Percentiles rank a stretch among this genome's conserved stretches.
Conservation (phyloP, 2,797 vertebrate genomes). For the Oreochromis mossambicus region DNA sequence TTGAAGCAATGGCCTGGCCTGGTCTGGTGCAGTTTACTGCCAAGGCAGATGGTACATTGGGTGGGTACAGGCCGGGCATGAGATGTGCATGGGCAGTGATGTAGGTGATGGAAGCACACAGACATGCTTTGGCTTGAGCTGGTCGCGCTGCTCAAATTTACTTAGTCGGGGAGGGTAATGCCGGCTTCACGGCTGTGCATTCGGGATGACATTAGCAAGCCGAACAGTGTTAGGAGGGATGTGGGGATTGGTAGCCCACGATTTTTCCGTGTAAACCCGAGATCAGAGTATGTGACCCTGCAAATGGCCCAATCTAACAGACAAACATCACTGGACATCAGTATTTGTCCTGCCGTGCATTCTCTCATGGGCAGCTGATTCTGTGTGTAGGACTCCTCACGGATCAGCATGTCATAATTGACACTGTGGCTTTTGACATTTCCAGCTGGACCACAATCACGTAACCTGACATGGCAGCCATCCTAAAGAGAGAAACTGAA, state of each 20-base stretch:
- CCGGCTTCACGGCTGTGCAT: conserved; percentile 20
- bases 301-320: background rate
- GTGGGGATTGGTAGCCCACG: background rate
- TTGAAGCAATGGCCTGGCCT: conserved; percentile 32
- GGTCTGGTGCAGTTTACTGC: conserved; percentile 41
- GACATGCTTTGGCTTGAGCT: conserved; percentile 46
- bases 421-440: background rate
- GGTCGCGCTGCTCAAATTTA: conserved; percentile 51
- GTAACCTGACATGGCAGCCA: background rate
- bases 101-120: conserved; percentile 40
- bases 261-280: background rate
- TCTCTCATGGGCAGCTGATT: background rate
- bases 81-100: conserved; percentile 45
- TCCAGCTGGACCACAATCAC: background rate
- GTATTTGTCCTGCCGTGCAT: background rate
- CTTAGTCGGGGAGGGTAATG: conserved; percentile 40
- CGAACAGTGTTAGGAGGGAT: background rate
- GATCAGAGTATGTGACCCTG: background rate
- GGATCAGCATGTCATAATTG: background rate
- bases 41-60: conserved; percentile 66
- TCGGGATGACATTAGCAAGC: background rate
- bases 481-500: background rate
- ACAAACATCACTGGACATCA: background rate
- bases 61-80: conserved; percentile 25
- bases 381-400: background rate